Conservation (phyloP, 2,888 invertebrate genomes). For the Abrostola tripartita region DNA sequence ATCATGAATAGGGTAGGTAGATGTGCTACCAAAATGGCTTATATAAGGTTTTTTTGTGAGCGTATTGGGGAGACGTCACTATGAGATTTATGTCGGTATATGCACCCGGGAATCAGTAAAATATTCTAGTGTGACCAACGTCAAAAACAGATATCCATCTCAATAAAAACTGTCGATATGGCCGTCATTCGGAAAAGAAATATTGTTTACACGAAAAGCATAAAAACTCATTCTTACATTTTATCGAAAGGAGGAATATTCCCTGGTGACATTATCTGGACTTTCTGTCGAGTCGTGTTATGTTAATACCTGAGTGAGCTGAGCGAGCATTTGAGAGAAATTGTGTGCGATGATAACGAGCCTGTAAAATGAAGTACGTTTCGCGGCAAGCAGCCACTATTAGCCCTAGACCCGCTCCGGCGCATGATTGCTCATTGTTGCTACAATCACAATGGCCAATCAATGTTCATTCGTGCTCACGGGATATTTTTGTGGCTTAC, state of each 20-base stretch:
- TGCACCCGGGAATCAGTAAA: neutral
- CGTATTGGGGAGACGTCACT: neutral
- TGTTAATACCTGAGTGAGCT: slow-evolving; percentile 15
- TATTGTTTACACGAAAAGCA: too few species aligned
- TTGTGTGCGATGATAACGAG: slow-evolving; percentile 14
- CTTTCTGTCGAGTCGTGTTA: neutral
- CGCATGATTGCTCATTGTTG: slow-evolving; percentile 82
- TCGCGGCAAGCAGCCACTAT: slow-evolving; percentile 65
- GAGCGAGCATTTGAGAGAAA: slow-evolving; percentile 5
- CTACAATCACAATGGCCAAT: slow-evolving; percentile 77
- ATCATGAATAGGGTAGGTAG: too few species aligned
- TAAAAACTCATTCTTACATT: too few species aligned
- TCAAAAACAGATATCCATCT: neutral
- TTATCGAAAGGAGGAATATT: slow-evolving; percentile 19
- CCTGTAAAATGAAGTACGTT: slow-evolving; percentile 65
- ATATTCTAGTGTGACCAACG: neutral
- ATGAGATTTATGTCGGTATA: neutral
- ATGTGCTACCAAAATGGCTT: neutral
- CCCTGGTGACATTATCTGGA: slow-evolving; percentile 19
- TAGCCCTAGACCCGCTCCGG: slow-evolving; percentile 62
- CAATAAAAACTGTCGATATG: slow-evolving; percentile 9
- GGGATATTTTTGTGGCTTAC: slow-evolving; percentile 66
- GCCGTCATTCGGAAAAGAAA: slow-evolving; percentile 8
- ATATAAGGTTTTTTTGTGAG: neutral
- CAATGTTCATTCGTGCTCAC: slow-evolving; percentile 69